Evolutionary conservation across 2,888 invertebrate genomes (phyloP).

Genomic region (Cheilosia urbana): DNA sequence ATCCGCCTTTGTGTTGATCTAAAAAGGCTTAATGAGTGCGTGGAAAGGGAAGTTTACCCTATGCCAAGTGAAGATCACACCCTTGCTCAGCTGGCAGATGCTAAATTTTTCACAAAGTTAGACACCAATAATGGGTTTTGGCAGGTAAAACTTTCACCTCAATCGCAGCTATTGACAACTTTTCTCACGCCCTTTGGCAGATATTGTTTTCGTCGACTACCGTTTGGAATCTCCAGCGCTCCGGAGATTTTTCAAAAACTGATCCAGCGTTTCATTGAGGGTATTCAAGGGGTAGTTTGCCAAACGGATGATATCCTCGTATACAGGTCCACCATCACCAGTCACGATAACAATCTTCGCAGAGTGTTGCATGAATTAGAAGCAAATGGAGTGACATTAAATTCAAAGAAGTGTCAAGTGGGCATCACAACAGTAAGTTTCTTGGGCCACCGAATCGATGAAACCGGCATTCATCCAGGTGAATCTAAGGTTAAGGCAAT

Average conservation of each 20-base stretch:
- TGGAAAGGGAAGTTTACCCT: constrained; percentile 66
- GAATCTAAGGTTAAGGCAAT: constrained; percentile 30
- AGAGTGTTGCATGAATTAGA: neutral
- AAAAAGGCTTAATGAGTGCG: constrained; percentile 1
- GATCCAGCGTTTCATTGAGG: constrained; percentile 41
- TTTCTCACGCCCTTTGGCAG: constrained; percentile 62
- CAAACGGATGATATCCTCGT: constrained; percentile 15
- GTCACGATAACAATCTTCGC: too few species aligned
- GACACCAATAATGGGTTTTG: constrained; percentile 77
- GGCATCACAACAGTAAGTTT: constrained; percentile 31
- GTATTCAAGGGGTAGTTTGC: constrained; percentile 38
- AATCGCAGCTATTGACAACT: constrained; percentile 32
- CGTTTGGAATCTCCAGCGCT: constrained; percentile 48
- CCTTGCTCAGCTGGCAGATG: constrained; percentile 68
- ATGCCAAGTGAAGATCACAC: constrained; percentile 75
- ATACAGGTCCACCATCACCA: too few species aligned
- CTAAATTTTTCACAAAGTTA: constrained; percentile 77
- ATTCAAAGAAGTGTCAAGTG: constrained; percentile 47
- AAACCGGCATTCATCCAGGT: too few species aligned
- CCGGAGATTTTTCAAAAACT: constrained; percentile 56
- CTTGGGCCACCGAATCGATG: constrained; percentile 18
- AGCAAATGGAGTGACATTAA: constrained; percentile 27
- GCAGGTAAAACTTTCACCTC: constrained; percentile 41
- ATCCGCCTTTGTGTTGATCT: constrained; percentile 24
- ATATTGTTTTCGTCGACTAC: constrained; percentile 45